Evolutionary conservation across 2,113 vertebrate species (phyloP).

Genomic region (Istiophorus platypterus): DNA sequence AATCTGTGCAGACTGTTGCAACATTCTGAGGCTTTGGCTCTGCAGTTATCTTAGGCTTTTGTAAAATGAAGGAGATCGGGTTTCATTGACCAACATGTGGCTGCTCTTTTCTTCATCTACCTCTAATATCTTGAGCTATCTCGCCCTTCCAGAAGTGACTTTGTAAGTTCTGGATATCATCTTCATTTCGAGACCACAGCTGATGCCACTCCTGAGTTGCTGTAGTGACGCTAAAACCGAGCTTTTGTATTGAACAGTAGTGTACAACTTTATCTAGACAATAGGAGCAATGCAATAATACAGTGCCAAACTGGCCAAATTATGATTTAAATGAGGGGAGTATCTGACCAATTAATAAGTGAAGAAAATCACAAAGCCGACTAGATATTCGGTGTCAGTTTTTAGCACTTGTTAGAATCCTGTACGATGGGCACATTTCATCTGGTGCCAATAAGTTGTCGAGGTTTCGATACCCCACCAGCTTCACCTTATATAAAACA

Average conservation of each 20-base stretch:
- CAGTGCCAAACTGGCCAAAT: neutral
- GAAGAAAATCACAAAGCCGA: neutral
- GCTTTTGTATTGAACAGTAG: too few relatives aligned
- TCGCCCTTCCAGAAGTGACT: neutral
- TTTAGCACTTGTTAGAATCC: neutral
- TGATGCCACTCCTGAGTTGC: neutral
- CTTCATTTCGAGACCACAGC: neutral
- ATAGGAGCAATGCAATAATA: neutral
- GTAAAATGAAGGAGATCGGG: slow-evolving; percentile 12
- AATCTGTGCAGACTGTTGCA: neutral
- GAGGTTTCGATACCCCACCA: neutral
- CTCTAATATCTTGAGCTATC: neutral
- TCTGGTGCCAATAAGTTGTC: neutral
- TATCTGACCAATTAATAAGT: neutral
- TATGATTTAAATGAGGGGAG: neutral
- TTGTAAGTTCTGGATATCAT: neutral
- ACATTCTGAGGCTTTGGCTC: neutral
- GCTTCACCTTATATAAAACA: neutral
- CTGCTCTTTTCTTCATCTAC: slow-evolving; percentile 18
- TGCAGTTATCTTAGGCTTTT: neutral
- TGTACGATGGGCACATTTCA: neutral
- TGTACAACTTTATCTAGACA: neutral
- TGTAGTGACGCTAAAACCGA: neutral
- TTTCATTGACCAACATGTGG: slow-evolving; percentile 18
- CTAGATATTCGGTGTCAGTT: neutral